Percentiles rank a stretch among this genome's conserved stretches.
Conservation (phyloP, 2,888 invertebrate genomes). For the Pyrrhopygopsis socrates region DNA sequence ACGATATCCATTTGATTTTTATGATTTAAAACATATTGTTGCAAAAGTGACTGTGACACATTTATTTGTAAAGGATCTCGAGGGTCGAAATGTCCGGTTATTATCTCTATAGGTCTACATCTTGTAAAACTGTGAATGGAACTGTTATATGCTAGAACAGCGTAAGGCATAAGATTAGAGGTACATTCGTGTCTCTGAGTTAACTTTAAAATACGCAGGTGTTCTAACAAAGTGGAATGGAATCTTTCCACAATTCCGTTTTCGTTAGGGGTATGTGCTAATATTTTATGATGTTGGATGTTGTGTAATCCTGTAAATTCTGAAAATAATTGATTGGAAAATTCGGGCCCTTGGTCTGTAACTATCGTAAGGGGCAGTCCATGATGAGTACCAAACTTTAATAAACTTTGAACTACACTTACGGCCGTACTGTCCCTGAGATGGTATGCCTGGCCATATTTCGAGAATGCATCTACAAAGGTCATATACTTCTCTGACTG, state of each 20-base stretch:
- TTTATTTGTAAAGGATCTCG: constrained; percentile 56
- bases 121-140: constrained; percentile 78
- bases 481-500: constrained; percentile 53
- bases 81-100: constrained; percentile 78
- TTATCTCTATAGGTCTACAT: constrained; percentile 81
- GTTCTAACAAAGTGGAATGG: constrained; percentile 62
- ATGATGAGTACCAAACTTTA: constrained; percentile 62
- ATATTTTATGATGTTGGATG: constrained; percentile 60
- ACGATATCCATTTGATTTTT: constrained; percentile 54
- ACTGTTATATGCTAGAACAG: constrained; percentile 6
- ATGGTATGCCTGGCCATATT: constrained; percentile 52
- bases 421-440: background rate
- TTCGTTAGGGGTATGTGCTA: constrained; percentile 68
- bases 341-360: constrained; percentile 79
- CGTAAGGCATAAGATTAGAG: background rate
- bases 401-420: background rate
- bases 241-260: constrained; percentile 70
- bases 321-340: constrained; percentile 76
- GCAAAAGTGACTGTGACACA: constrained; percentile 6
- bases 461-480: constrained; percentile 39
- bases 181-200: background rate
- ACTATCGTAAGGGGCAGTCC: constrained; percentile 72
- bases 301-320: constrained; percentile 69
- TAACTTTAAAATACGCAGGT: constrained; percentile 78
- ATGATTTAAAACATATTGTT: constrained; percentile 58